Evolutionary conservation across 2,888 invertebrate species (phyloP).

Genomic region (Pecten maximus): DNA sequence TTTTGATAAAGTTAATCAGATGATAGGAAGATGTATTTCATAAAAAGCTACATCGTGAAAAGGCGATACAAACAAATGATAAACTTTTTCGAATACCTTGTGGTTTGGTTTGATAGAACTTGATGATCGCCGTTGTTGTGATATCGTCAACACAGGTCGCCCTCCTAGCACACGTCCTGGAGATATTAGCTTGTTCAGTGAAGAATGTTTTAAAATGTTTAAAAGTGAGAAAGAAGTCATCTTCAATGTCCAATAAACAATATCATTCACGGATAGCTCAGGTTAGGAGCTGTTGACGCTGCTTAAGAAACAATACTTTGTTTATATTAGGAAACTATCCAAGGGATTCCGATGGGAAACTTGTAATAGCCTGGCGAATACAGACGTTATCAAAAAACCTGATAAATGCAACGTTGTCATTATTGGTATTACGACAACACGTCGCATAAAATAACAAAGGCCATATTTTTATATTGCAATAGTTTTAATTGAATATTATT

Average conservation of each 20-base stretch:
- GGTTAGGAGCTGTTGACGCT: background rate
- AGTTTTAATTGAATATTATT: no score
- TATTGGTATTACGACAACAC: background rate
- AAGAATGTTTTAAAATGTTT: background rate
- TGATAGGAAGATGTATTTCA: no score
- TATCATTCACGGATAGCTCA: background rate
- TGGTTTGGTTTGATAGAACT: background rate
- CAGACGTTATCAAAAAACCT: background rate
- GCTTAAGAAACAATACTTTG: background rate
- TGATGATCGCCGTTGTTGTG: background rate
- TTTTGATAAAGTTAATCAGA: no score
- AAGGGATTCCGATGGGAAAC: background rate
- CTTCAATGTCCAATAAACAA: background rate
- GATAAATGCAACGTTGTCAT: background rate
- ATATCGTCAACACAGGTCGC: background rate
- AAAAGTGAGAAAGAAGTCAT: background rate
- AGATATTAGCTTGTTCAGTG: background rate
- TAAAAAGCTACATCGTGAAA: no score
- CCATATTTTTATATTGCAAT: no score
- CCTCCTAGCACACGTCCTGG: background rate
- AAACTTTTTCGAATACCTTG: background rate
- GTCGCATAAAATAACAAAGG: no score
- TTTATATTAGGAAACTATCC: background rate
- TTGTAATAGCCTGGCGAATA: background rate
- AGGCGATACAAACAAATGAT: no score